Evolutionary conservation across 2,797 vertebrate species (phyloP).

Genomic region (Chelon labrosus): DNA sequence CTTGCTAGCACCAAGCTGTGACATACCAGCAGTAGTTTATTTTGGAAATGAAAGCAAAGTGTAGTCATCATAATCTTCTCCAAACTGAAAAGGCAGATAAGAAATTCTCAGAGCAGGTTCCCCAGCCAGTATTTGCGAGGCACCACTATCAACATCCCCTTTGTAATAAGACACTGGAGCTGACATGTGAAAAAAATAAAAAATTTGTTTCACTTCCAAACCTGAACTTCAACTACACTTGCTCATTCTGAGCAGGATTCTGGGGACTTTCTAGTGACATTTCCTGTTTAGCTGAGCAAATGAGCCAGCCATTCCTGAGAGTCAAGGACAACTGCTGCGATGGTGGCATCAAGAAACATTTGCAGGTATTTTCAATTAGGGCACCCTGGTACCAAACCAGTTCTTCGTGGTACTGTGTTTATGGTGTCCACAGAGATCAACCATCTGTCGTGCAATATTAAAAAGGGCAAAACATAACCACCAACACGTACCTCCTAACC

Average conservation of each 20-base stretch:
- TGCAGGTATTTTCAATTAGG: slow-evolving; percentile 55
- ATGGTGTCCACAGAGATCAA: slow-evolving; percentile 70
- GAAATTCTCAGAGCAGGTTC: slow-evolving; percentile 32
- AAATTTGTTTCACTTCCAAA: slow-evolving; percentile 33
- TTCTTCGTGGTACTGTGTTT: slow-evolving; percentile 60
- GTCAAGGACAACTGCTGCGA: slow-evolving; percentile 39
- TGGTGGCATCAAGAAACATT: slow-evolving; percentile 41
- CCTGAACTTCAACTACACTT: slow-evolving; percentile 46
- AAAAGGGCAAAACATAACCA: slow-evolving; percentile 58
- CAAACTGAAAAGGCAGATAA: slow-evolving; percentile 34
- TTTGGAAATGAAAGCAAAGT: slow-evolving; percentile 53
- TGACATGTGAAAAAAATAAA: slow-evolving; percentile 35
- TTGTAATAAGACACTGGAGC: slow-evolving; percentile 66
- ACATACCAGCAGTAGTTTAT: slow-evolving; percentile 39
- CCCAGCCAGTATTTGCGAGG: slow-evolving; percentile 38
- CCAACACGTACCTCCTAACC: slow-evolving; percentile 52
- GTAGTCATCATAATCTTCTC: slow-evolving; percentile 26
- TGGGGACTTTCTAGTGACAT: slow-evolving; percentile 24
- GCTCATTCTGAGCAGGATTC: slow-evolving; percentile 36
- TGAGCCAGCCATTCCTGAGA: slow-evolving; percentile 7
- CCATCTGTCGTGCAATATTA: slow-evolving; percentile 42
- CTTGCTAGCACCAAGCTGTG: slow-evolving; percentile 37
- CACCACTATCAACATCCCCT: slow-evolving; percentile 54
- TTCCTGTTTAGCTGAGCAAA: slow-evolving; percentile 54
- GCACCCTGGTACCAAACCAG: slow-evolving; percentile 62